Evolutionary conservation across 2,888 invertebrate genomes (phyloP).

Genomic region (Drosophila fungiperda): DNA sequence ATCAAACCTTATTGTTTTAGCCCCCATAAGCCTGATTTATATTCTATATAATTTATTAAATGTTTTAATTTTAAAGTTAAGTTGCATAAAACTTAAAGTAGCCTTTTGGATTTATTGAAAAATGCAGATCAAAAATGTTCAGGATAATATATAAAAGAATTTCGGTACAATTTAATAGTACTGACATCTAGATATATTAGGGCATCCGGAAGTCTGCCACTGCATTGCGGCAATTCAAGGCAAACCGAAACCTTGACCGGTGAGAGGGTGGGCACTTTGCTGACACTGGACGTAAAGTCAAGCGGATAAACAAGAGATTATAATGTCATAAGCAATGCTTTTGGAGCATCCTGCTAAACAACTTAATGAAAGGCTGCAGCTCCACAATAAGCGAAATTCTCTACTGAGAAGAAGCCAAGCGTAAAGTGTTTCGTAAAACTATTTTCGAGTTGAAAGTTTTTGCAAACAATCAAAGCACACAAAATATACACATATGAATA

Average conservation of each 20-base stretch:
- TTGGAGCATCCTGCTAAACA: slow-evolving; percentile 68
- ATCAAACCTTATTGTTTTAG: neutral
- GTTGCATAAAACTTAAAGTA: neutral
- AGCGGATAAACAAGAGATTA: slow-evolving; percentile 81
- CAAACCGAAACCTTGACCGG: slow-evolving; percentile 60
- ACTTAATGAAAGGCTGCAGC: slow-evolving; percentile 71
- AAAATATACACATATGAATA: neutral
- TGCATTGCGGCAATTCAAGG: neutral
- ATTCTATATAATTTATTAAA: neutral
- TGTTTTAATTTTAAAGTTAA: neutral
- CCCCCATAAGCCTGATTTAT: neutral
- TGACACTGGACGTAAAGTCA: slow-evolving; percentile 68
- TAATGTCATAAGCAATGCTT: slow-evolving; percentile 80
- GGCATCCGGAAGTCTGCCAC: slow-evolving; percentile 12
- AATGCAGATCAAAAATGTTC: neutral
- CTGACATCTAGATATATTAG: neutral
- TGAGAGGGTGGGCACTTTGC: slow-evolving; percentile 44
- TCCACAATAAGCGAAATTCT: slow-evolving; percentile 19
- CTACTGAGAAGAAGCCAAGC: slow-evolving; percentile 4
- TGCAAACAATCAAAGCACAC: slow-evolving; percentile 47
- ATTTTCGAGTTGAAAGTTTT: slow-evolving; percentile 45
- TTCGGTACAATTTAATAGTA: neutral
- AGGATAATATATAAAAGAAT: neutral
- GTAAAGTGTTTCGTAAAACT: slow-evolving; percentile 53
- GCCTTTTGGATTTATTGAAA: neutral